phyloP scores from a whole-genome alignment of 1,140 invertebrate genomes.

The Trachymyrmex septentrionalis region DNA sequence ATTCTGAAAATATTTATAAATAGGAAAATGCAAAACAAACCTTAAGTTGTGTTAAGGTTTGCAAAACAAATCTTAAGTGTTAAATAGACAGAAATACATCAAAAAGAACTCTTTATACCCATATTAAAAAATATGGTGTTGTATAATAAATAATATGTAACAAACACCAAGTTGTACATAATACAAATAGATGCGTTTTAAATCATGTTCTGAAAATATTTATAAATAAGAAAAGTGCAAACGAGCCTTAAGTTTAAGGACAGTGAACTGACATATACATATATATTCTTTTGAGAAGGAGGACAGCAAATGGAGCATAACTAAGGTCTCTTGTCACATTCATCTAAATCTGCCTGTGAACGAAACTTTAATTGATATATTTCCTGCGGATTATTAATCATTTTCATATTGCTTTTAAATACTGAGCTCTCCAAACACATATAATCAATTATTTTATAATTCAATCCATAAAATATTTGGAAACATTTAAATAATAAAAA shows the following conservation, averaged over 20 bases:
- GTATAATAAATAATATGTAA: too few relatives aligned
- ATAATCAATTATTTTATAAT: constrained; percentile 12
- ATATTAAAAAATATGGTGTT: too few relatives aligned
- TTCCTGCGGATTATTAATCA: background rate
- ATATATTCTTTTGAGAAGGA: constrained; percentile 10
- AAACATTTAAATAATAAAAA: background rate
- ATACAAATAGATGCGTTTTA: too few relatives aligned
- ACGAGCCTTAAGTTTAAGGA: background rate
- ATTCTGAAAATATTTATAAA: background rate
- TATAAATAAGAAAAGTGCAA: background rate
- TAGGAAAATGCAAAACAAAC: background rate
- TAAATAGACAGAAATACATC: too few relatives aligned
- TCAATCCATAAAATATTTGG: background rate
- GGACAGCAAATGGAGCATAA: background rate
- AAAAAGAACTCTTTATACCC: too few relatives aligned
- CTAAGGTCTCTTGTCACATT: background rate
- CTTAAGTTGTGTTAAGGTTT: background rate
- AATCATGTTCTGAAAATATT: background rate
- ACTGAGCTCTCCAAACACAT: background rate
- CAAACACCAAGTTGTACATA: too few relatives aligned
- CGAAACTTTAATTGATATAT: background rate
- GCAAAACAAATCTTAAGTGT: too few relatives aligned
- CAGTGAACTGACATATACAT: background rate
- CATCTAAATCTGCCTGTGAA: background rate
- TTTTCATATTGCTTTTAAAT: background rate